Evolutionary conservation across 2,888 invertebrate species (phyloP), one percentile per base, ranked within the genome.

Genomic region (Cryptops parisi): DNA sequence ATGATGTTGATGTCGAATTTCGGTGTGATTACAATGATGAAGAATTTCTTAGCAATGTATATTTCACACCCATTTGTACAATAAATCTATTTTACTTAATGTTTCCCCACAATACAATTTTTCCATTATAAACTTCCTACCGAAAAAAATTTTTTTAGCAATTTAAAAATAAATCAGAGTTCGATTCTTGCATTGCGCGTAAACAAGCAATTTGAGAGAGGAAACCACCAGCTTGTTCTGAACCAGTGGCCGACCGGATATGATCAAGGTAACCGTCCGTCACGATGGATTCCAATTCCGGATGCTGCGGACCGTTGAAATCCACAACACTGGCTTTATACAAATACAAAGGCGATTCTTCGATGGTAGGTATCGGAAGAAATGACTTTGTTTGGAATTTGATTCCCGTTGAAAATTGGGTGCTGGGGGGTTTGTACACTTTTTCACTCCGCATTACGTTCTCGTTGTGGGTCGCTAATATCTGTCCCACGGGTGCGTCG

Each of bases 161-260:
- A n/a, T n/a, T n/a, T n/a, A 9, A 41, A 41, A 15, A 49, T 2
- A 49, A 38, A 5, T 73, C 89, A 54, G 84, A 78, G 64, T 91
- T 74, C 0, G 91, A 87, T 66, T 93, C 93, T 64, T 89, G 85
- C 41, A 94, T 67, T 0, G 90, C 91, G 56, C 93, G 75, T 57
- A 85, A 74, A 64, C 91, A 91, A 0, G 89, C 86, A 60, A 88
- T 73, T 2, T 78, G 78, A 0, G 86, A 77, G n/a, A 77, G 77
- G 67, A 84, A 94, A 1, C 96, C 94, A 9, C 91, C 91, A 0
- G 89, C 89, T 59, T 79, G 77, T 68, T 94, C 91, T 21, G 77
- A 72, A 23, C 77, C 75, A 33, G 73, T 80, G 62, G 88, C 86
- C 2, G 72, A 62, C 60, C 89, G 77, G 38, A 93, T 79, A 68